Conservation (phyloP, 2,888 invertebrate genomes). For the Cataglyphis albicans region DNA sequence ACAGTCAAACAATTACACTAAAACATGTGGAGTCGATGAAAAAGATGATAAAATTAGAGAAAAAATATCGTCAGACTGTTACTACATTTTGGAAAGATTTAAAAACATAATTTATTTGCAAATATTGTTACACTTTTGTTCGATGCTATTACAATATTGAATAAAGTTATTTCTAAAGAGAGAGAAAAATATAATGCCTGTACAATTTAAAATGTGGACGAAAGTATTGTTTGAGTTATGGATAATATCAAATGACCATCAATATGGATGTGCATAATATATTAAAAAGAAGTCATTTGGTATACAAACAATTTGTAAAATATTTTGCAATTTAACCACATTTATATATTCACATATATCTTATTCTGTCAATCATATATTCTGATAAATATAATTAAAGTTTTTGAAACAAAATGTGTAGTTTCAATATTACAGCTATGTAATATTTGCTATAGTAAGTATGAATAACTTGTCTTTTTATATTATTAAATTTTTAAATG, state of each 20-base stretch:
- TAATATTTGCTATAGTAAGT: neutral
- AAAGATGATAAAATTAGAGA: conserved; percentile 62
- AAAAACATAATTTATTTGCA: conserved; percentile 2
- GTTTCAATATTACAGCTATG: neutral
- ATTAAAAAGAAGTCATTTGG: neutral
- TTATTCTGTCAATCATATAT: neutral
- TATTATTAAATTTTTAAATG: neutral
- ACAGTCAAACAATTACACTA: conserved; percentile 27
- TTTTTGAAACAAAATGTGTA: neutral
- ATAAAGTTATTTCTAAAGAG: neutral
- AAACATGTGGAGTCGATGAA: conserved; percentile 54
- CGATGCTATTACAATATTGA: neutral
- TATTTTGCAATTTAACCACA: neutral
- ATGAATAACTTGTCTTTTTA: conserved; percentile 1
- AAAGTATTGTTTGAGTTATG: neutral
- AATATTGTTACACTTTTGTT: neutral
- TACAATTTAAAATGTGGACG: neutral
- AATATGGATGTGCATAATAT: neutral
- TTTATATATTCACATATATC: neutral
- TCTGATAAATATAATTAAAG: neutral
- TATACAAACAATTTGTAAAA: neutral
- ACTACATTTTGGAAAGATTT: conserved; percentile 51
- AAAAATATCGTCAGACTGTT: conserved; percentile 47
- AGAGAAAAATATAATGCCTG: neutral
- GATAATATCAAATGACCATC: neutral